phyloP scores from a whole-genome alignment of 1,140 invertebrate genomes.

The Panonychus citri region DNA sequence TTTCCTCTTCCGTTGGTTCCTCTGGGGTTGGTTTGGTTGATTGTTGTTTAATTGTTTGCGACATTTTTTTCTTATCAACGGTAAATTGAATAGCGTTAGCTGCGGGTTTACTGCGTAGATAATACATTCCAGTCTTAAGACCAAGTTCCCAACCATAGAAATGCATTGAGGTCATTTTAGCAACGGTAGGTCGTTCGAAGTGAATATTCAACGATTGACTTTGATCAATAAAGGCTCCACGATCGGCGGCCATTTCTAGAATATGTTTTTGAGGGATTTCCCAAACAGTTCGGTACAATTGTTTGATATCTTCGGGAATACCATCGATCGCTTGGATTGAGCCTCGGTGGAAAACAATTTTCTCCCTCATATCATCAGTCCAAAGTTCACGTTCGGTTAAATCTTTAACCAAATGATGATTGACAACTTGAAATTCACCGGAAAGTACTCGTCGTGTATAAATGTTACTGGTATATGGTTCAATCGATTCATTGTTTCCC shows the following conservation, averaged over 20 bases:
- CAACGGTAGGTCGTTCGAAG: conserved; percentile 76
- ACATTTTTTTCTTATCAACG: conserved; percentile 61
- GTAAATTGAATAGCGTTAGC: conserved; percentile 93
- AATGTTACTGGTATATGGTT: conserved; percentile 94
- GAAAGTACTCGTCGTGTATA: conserved; percentile 80
- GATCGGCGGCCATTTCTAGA: conserved; percentile 90
- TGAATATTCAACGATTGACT: conserved; percentile 93
- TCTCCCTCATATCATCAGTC: conserved; percentile 90
- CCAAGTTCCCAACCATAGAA: conserved; percentile 87
- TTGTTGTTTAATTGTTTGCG: background rate
- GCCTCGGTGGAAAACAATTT: conserved; percentile 69
- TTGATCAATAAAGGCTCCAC: conserved; percentile 95
- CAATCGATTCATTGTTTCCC: conserved; percentile 95
- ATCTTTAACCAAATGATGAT: conserved; percentile 84
- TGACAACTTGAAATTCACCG: conserved; percentile 73
- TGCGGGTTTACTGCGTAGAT: conserved; percentile 84
- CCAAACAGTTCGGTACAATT: conserved; percentile 94
- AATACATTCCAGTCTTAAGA: conserved; percentile 98
- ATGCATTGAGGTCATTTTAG: conserved; percentile 88
- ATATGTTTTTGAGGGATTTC: conserved; percentile 86
- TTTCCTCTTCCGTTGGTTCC: conserved; percentile 38
- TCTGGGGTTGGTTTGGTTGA: background rate
- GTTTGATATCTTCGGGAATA: conserved; percentile 71
- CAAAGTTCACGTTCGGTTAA: conserved; percentile 70
- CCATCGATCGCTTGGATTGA: conserved; percentile 73